These are phyloP conservation scores for Drosophila yooni DNA, from an alignment of 2,888 invertebrate species.

Conservation along the genomic window DNA sequence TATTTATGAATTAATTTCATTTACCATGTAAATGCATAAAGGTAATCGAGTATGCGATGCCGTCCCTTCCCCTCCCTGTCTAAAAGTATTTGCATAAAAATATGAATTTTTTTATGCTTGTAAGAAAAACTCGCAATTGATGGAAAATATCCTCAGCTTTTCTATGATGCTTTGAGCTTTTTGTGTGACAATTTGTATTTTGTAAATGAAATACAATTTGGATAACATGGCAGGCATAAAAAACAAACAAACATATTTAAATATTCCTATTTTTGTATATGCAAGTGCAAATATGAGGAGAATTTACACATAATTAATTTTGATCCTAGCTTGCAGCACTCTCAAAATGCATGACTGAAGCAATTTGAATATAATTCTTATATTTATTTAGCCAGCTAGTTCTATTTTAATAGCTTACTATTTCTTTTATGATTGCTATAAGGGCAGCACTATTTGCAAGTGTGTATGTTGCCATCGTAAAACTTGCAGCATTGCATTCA, in stretches of 20 bases:
- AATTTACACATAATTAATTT: not conserved
- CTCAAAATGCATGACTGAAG: not conserved
- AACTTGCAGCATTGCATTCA: constrained; percentile 21
- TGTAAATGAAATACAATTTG: not conserved
- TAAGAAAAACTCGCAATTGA: constrained; percentile 32
- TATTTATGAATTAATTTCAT: constrained; percentile 79
- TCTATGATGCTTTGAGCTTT: not conserved
- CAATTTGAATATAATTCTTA: not conserved
- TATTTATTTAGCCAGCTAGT: not conserved
- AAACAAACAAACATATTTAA: not conserved
- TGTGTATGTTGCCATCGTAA: constrained; percentile 1
- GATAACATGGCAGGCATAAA: not conserved
- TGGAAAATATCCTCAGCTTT: constrained; percentile 8
- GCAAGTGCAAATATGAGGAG: not conserved
- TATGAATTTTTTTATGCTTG: constrained; percentile 44
- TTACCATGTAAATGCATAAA: constrained; percentile 65
- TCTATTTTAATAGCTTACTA: constrained; percentile 23
- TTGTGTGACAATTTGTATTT: not conserved
- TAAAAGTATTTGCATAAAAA: constrained; percentile 60
- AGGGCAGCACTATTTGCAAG: constrained; percentile 1
- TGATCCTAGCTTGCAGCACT: not conserved
- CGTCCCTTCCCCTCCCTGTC: not conserved
- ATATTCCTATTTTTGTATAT: not conserved
- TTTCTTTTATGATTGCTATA: constrained; percentile 24
- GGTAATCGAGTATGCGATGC: constrained; percentile 67